Conservation (phyloP, 2,113 vertebrate species). For the Ifrita kowaldi region DNA sequence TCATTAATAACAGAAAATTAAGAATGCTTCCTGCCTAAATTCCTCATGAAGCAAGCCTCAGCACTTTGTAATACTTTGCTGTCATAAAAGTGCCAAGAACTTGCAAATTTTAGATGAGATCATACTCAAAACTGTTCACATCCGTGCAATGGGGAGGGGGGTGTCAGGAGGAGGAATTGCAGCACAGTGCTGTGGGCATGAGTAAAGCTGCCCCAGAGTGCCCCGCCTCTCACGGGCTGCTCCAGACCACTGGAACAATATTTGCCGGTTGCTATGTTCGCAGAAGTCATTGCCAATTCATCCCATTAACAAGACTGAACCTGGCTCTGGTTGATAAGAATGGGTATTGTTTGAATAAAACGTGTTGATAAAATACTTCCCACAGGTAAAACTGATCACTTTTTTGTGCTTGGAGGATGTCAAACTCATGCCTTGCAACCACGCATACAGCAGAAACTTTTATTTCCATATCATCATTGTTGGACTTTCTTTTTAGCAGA, state of each 20-base stretch:
- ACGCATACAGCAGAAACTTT: background rate
- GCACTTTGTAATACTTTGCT: slow-evolving; percentile 63
- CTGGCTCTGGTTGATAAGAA: slow-evolving; percentile 70
- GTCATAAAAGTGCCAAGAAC: slow-evolving; percentile 62
- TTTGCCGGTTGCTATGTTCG: slow-evolving; percentile 74
- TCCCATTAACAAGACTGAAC: slow-evolving; percentile 59
- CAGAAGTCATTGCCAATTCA: slow-evolving; percentile 51
- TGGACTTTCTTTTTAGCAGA: background rate
- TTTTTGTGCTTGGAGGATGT: background rate
- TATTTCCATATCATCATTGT: background rate
- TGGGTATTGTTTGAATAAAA: slow-evolving; percentile 55
- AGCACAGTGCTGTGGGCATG: background rate
- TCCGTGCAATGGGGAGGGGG: background rate
- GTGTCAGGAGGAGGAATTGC: background rate
- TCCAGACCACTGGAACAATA: slow-evolving; percentile 48
- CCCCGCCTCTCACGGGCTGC: slow-evolving; percentile 12
- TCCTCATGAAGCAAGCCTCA: slow-evolving; percentile 39
- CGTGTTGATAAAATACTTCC: slow-evolving; percentile 47
- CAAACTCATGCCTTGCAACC: background rate
- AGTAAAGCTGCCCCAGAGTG: background rate
- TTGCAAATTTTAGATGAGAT: slow-evolving; percentile 68
- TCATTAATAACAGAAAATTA: slow-evolving; percentile 14
- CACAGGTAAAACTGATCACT: slow-evolving; percentile 33
- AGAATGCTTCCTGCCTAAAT: slow-evolving; percentile 50
- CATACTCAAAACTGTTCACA: slow-evolving; percentile 39